Evolutionary conservation across 30 jellyfish, hydroid and myxozoan species (phyloP), one percentile per base, ranked within the genome.

Genomic region (Hydractinia symbiolongicarpus): DNA sequence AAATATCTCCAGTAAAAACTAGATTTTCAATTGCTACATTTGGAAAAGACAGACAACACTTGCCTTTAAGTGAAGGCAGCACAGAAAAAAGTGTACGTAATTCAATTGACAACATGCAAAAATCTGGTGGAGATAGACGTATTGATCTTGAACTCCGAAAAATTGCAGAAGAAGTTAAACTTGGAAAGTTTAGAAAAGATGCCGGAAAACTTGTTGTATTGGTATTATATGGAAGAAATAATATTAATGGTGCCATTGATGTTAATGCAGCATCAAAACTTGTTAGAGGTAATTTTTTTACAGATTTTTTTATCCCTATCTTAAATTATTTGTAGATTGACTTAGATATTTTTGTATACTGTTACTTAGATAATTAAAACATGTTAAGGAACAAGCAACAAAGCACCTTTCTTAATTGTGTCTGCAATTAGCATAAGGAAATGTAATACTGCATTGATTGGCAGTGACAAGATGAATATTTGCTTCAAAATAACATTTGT

Each of bases 41-140:
- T 5, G 73, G 73, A 5, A 62, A 50, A 15, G 30, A 9, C 5
- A 62, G 73, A 62, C 73, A 62, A 62, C 30, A 62, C 9, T 62
- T 50, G 5, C 16, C 73, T 50, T 62, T 62, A 62, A 62, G 9
- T 9, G 73, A 40, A 6, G 73, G 73, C 30, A 9, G 7, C 16
- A 15, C 73, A 62, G 9, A 9, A 50, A 7, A 9, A 62, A 62
- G 9, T 7, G 30, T 62, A 62, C 73, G 30, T 15, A 62, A 62
- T 62, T 40, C 8, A 15, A 15, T 62, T 40, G 16, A 6, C 7
- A 62, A 62, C 7, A 15, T 62, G 9, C 16, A 7, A 9, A 62
- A 62, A 9, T 50, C 73, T 62, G 73, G 8, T 15, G 73, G 73
- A 62, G 73, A 62, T 15, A 62, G 73, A 50, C 73, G 73, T 62